Evolutionary conservation across 2,888 invertebrate genomes (phyloP), one percentile per base, ranked within the genome.

Genomic region (Phortica okadai): DNA sequence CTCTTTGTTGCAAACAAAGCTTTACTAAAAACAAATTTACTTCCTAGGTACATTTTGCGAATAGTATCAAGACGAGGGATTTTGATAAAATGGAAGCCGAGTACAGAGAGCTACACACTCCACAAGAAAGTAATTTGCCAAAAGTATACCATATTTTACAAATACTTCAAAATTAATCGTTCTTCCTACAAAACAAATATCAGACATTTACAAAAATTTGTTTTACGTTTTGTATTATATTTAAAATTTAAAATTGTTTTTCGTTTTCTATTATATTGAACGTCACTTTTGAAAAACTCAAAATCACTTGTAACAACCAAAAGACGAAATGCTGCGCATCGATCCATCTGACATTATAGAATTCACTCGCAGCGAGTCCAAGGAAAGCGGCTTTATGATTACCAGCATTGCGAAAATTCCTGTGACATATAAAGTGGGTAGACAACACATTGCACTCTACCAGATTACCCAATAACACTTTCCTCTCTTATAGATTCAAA

Each of bases 401-500:
- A 94, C 94, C 44, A 97, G 97, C 89, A 93, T 93, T 84, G 94
- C 95, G 77, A 92, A 93, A 74, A 90, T 91, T 79, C 90, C 93
- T 75, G 90, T 95, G 44, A 94, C 95, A 10, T 96, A 93, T 87
- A 96, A 96, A 93, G 95, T 95, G 91, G 83, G 80, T 74, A 62
- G 6, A 10, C 2, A 21, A 21, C 8, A 4, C 58, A 14, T 5
- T 44, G 5, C 2, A 58, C 21, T 44, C 5, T 33, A 69, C n/a
- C 41, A 33, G n/a, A n/a, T n/a, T n/a, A n/a, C n/a, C n/a, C 21
- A 7, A 16, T 72, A 11, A 6, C 42, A n/a, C 25, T 72, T n/a
- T 59, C 33, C 4, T 33, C 33, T 33, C 4, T 16, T 93, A 70
- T 92, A 98, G 96, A 95, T 99, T 80, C 96, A 99, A 92, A 99